These are phyloP conservation scores for Pyrochroa serraticornis DNA, from an alignment of 2,888 invertebrate species.

Conservation along the genomic window DNA sequence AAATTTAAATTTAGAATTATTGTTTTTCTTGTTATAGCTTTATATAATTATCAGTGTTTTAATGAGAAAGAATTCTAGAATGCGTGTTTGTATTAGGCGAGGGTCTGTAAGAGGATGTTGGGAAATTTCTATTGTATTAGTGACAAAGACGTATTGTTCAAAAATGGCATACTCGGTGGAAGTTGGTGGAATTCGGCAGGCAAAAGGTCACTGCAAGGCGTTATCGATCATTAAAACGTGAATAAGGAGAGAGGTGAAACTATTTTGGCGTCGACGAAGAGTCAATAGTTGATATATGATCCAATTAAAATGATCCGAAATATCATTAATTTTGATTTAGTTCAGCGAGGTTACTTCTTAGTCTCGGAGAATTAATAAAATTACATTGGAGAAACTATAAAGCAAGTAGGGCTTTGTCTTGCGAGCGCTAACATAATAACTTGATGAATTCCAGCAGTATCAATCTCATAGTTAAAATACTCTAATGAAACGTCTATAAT, in stretches of 20 bases:
- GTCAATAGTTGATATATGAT: constrained; percentile 31
- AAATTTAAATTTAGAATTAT: too few species aligned
- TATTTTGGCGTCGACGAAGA: constrained; percentile 12
- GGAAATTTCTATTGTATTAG: constrained; percentile 16
- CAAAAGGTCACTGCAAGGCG: constrained; percentile 19
- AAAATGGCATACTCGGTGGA: constrained; percentile 19
- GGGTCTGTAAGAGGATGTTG: constrained; percentile 5
- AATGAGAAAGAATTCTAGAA: neutral
- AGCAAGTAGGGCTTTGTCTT: constrained; percentile 27
- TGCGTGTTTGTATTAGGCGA: constrained; percentile 16
- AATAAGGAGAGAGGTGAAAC: constrained; percentile 22
- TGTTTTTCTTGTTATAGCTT: neutral
- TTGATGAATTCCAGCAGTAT: constrained; percentile 25
- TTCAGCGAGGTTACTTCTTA: constrained; percentile 18
- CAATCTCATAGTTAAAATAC: constrained; percentile 22
- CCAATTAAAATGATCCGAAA: constrained; percentile 27
- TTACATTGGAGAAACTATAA: constrained; percentile 24
- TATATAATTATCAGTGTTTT: too few species aligned
- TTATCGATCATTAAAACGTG: constrained; percentile 22
- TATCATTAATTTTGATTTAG: constrained; percentile 30
- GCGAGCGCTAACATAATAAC: constrained; percentile 16
- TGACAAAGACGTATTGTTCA: constrained; percentile 23
- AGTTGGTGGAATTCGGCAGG: constrained; percentile 18
- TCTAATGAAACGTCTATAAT: constrained; percentile 29
- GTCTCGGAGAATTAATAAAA: constrained; percentile 22